Conservation (phyloP, 2,113 vertebrate genomes). For the Ciconia boyciana region DNA sequence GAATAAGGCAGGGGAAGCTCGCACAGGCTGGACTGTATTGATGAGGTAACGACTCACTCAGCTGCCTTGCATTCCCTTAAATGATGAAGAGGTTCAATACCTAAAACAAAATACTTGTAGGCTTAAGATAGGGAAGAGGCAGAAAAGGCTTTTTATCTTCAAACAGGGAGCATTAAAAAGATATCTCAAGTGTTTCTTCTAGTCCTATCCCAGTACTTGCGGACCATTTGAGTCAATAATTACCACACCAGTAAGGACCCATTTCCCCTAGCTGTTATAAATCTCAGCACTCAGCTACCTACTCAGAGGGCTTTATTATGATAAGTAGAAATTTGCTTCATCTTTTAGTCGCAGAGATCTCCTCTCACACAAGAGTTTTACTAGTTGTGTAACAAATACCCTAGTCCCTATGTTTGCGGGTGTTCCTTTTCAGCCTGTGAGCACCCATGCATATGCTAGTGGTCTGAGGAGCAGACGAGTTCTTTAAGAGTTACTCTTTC, state of each 20-base stretch:
- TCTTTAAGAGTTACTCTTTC: background rate
- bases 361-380: background rate
- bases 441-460: accelerated
- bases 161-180: background rate
- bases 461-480: background rate
- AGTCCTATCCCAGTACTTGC: background rate
- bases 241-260: background rate
- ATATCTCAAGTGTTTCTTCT: background rate
- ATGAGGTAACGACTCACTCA: background rate
- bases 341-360: background rate
- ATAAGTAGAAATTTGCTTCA: background rate
- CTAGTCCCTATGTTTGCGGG: background rate
- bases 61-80: constrained; percentile 25
- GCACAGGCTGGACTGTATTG: background rate
- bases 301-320: background rate
- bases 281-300: background rate
- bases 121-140: background rate
- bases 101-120: background rate
- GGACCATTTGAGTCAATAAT: background rate
- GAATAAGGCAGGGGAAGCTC: background rate
- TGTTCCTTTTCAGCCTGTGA: background rate
- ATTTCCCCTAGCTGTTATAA: background rate
- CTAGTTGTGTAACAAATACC: background rate
- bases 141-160: background rate
- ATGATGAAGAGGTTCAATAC: constrained; percentile 38